Evolutionary conservation across 2,888 invertebrate genomes (phyloP), one percentile per base, ranked within the genome.

Genomic region (Dynastes hyllus): DNA sequence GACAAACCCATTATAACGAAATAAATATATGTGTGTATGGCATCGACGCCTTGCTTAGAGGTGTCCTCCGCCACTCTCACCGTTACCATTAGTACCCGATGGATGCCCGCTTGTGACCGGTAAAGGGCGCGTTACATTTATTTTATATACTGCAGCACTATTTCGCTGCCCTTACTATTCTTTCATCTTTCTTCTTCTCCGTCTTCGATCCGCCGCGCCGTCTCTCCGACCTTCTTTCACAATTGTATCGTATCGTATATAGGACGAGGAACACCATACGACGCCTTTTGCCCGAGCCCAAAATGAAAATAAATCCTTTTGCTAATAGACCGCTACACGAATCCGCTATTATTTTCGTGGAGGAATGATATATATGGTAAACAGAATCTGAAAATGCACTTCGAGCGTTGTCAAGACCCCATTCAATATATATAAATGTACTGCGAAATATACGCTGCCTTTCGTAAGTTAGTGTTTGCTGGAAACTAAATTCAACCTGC

Each of bases 301-400:
- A 88, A 90, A 90, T 90, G 90, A 90, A 90, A 90, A 90, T 90
- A 90, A 90, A 90, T 90, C 89, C 90, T 89, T 89, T 89, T 89
- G 88, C 90, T 90, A 90, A 90, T 90, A 90, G 90, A 90, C 90
- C 88, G 89, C 87, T 90, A 90, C 90, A 90, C 87, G 90, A 89
- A 89, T 90, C 87, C 86, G 90, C 90, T 90, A 90, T 90, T 90
- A 90, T 90, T 90, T 90, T 88, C 89, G 88, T 89, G 89, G 87
- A 89, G 88, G 88, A 88, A 88, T 89, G 89, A 88, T 89, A 88
- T 88, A 88, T 88, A 89, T 89, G 89, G 88, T 88, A 89, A 89
- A 89, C 87, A 88, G 88, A 87, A 89, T 88, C 88, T 85, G 88
- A 88, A 87, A 89, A 89, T 88, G 89, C 88, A 89, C 89, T 89